Evolutionary conservation across 2,797 vertebrate genomes (phyloP), one percentile per base, ranked within the genome.

Genomic region (Pampus argenteus): DNA sequence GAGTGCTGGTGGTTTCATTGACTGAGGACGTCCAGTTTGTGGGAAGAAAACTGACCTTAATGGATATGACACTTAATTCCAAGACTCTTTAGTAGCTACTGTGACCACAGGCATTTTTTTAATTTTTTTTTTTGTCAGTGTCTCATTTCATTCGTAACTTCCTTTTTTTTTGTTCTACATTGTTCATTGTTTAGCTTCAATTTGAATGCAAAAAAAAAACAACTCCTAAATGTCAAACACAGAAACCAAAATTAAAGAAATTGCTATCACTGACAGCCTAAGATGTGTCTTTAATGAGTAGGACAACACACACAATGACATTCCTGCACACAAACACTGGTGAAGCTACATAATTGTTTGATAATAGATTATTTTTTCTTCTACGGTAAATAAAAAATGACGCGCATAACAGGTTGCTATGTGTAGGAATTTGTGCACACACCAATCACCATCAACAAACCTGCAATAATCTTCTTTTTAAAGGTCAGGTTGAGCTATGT

Each of bases 181-280:
- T 82, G 74, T 87, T 86, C 50, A 44, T 86, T 82, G 74, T 87
- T 86, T 60, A 88, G 64, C 83, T 86, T 86, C 83, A 77, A 49
- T 86, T 84, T 88, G 79, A 87, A 88, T 90, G 89, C 88, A 90
- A 91, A 83, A 77, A 82, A 18, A 44, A 36, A 91, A 82, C 74
- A 74, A 29, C 0, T 22, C 70, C 74, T 84, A 84, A 81, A 81
- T 91, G 90, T 91, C 77, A 79, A 86, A 88, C 81, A 89, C 84
- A 83, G 69, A 89, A 91, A 87, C 85, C 82, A 90, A 90, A 92
- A 89, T 91, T 82, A 89, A 92, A 88, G 72, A 86, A 81, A 87
- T 78, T 52, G 55, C 76, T 80, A 85, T 77, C 50, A 86, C 61
- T 87, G 40, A 63, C 56, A 54, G 45, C 56, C 65, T 9, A 40